Evolutionary conservation across 2,888 invertebrate species (phyloP).

Genomic region (Archips xylosteana): DNA sequence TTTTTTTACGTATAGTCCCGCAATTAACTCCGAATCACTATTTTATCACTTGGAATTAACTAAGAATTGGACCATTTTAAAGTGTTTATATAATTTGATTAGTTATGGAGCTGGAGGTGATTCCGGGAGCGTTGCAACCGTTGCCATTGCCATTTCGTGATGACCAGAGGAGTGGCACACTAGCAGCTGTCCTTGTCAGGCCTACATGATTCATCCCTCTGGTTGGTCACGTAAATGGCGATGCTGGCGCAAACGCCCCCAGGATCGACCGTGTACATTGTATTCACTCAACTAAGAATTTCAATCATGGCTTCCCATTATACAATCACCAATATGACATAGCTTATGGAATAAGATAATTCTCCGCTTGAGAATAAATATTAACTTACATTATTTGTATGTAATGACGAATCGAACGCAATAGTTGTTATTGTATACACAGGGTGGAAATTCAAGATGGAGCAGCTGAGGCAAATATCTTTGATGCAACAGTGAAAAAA

Average conservation of each 20-base stretch:
- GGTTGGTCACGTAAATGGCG: background rate
- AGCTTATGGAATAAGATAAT: slow-evolving; percentile 59
- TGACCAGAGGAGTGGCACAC: background rate
- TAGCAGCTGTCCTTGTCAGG: background rate
- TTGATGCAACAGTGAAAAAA: too few species aligned
- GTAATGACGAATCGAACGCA: slow-evolving; percentile 41
- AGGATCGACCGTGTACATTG: background rate
- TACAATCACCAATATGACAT: slow-evolving; percentile 43
- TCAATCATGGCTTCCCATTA: slow-evolving; percentile 32
- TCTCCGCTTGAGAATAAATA: slow-evolving; percentile 55
- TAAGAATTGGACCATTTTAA: slow-evolving; percentile 67
- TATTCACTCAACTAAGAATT: slow-evolving; percentile 10
- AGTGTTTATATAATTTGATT: slow-evolving; percentile 48
- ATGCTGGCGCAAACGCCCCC: background rate
- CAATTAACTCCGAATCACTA: slow-evolving; percentile 72
- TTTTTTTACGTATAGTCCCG: slow-evolving; percentile 68
- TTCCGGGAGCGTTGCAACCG: background rate
- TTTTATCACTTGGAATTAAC: slow-evolving; percentile 64
- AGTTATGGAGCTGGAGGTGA: slow-evolving; percentile 41
- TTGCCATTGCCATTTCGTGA: background rate
- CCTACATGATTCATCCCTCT: background rate
- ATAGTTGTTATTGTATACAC: slow-evolving; percentile 42
- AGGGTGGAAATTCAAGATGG: too few species aligned
- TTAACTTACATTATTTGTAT: slow-evolving; percentile 45
- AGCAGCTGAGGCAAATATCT: too few species aligned